A percentile compares a stretch with the other conserved stretches of the same genome.
Evolutionary conservation across 37 sponge, comb jelly and placozoan genomes (phyloP).

Genomic region (Tethya wilhelma): DNA sequence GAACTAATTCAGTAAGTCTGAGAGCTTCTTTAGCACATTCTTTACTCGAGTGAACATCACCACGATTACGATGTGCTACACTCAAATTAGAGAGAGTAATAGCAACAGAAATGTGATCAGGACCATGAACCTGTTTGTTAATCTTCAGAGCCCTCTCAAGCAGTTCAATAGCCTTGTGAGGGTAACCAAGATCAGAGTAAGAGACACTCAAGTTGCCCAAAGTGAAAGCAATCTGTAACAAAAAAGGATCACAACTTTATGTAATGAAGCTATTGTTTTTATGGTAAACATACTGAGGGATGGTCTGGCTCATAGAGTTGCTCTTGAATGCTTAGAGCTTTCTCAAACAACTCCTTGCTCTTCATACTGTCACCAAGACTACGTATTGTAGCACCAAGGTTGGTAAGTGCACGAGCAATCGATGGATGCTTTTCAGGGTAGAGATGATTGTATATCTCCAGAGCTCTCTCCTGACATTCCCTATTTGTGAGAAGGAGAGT

Average conservation of each 20-base stretch:
- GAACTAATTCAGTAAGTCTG: not conserved
- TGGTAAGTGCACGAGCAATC: not conserved
- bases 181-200: not conserved
- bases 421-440: not conserved
- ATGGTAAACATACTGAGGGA: not conserved
- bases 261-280: not conserved
- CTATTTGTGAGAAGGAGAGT: not conserved
- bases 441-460: not conserved
- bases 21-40: not conserved
- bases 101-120: not conserved
- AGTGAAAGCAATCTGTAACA: not conserved
- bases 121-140: not conserved
- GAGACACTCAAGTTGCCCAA: not conserved
- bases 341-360: not conserved
- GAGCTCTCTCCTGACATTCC: constrained; percentile 7
- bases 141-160: constrained; percentile 1
- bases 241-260: not conserved
- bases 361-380: not conserved
- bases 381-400: not conserved
- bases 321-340: not conserved
- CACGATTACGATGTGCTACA: not conserved
- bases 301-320: not conserved
- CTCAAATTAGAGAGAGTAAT: not conserved
- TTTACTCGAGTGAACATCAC: not conserved
- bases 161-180: not conserved